Conservation (phyloP, 2,797 vertebrate genomes). For the Enteromius fasciolatus region DNA sequence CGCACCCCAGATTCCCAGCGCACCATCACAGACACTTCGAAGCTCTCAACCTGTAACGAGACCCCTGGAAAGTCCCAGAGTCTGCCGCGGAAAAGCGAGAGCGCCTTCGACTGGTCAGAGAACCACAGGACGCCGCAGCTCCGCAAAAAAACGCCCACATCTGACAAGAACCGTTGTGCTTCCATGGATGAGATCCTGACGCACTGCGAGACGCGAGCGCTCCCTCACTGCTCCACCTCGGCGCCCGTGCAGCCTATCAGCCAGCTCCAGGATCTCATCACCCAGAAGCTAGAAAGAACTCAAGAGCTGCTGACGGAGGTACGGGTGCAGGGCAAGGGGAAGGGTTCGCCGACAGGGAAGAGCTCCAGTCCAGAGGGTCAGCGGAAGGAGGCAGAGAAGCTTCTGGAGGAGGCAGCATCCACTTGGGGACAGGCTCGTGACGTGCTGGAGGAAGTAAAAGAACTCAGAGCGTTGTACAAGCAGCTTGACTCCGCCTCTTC, state of each 20-base stretch:
- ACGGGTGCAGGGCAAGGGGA: constrained; percentile 69
- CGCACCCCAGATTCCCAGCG: constrained; percentile 67
- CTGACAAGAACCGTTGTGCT: constrained; percentile 86
- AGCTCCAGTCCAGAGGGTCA: constrained; percentile 67
- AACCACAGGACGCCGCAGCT: constrained; percentile 77
- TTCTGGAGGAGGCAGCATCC: constrained; percentile 85
- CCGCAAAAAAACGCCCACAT: constrained; percentile 62
- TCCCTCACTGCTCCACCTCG: constrained; percentile 47
- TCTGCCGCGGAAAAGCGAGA: constrained; percentile 70
- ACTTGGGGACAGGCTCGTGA: constrained; percentile 87
- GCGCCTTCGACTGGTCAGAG: constrained; percentile 66
- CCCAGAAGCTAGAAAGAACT: constrained; percentile 88
- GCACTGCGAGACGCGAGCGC: constrained; percentile 69
- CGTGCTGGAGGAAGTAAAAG: constrained; percentile 89
- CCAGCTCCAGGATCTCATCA: constrained; percentile 87
- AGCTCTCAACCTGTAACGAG: constrained; percentile 57
- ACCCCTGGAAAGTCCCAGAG: constrained; percentile 74
- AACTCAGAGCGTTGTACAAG: constrained; percentile 84
- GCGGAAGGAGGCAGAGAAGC: constrained; percentile 82
- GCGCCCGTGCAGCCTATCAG: constrained; percentile 66
- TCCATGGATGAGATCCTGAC: constrained; percentile 91
- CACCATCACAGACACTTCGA: constrained; percentile 73
- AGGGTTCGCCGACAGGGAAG: constrained; percentile 69
- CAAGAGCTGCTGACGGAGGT: constrained; percentile 86
- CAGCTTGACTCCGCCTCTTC: constrained; percentile 74